Evolutionary conservation across 2,797 vertebrate genomes (phyloP), one percentile per base, ranked within the genome.

Genomic region (Hyperoplus lanceolatus): DNA sequence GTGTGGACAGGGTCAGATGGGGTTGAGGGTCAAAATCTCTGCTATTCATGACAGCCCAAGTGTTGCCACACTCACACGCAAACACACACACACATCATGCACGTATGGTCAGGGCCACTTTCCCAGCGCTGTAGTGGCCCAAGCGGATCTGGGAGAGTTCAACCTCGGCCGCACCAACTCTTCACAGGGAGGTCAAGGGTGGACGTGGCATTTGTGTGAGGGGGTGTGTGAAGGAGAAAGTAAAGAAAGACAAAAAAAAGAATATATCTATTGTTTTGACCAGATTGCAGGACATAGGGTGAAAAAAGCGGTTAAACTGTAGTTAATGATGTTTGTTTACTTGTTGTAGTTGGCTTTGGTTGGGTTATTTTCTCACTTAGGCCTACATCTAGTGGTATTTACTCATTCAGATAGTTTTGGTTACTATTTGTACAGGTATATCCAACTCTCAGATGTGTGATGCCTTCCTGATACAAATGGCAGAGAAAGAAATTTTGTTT

Each of bases 171-270:
- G 90, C 79, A 77, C 89, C 94, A 95, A 96, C 94, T 95, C 95
- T 95, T 96, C 94, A 95, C 94, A 67, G 92, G 39, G 88, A 88
- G 94, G 95, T 94, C 95, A 95, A 93, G 94, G 94, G 95, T 96
- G 91, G 89, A 57, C 72, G 41, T 77, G 83, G 83, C 18, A 73
- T 90, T 90, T 90, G 84, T 85, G 89, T 21, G 62, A 10, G 84
- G 71, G 88, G 70, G 87, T 66, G 84, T 77, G 86, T 77, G 93
- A 91, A 80, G n/a, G 73, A 38, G 67, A 62, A 63, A 68, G 78
- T 65, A 77, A 51, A 29, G 48, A n/a, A 54, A 51, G 54, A 85
- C 72, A 85, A 88, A 88, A 65, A 58, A 79, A 86, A 87, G 29
- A 29, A 29, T 29, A 70, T 61, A 65, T 53, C 45, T 46, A 88